phyloP scores from a whole-genome alignment of 2,113 vertebrate genomes.

The Pheucticus melanocephalus region DNA sequence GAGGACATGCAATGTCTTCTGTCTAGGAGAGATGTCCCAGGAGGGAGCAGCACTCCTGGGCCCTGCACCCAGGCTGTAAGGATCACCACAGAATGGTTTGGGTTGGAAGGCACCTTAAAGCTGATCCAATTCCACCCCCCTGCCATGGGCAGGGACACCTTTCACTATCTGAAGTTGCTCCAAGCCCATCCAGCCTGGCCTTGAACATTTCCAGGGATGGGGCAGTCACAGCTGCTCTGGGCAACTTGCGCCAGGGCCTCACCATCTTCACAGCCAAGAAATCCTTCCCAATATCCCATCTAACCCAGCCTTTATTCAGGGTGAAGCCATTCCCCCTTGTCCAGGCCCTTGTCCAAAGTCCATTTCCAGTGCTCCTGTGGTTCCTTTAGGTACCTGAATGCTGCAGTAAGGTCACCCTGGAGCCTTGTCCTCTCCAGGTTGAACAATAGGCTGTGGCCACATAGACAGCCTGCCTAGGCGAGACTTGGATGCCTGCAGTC shows the following conservation, averaged over 20 bases:
- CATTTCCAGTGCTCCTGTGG: neutral
- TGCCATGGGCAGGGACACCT: neutral
- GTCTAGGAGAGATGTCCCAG: neutral
- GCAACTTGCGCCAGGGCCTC: neutral
- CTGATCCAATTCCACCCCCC: neutral
- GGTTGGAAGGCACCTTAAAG: neutral
- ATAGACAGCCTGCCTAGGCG: neutral
- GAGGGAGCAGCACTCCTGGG: neutral
- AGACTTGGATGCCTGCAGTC: neutral
- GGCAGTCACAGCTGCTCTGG: neutral
- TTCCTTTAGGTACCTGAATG: neutral
- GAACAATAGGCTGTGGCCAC: neutral
- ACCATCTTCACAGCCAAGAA: neutral
- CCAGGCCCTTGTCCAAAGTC: neutral
- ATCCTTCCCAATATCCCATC: neutral
- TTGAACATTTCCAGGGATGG: neutral
- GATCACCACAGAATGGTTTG: neutral
- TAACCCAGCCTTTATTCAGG: neutral
- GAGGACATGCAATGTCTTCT: rapidly evolving
- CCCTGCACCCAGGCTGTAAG: neutral
- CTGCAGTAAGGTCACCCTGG: no score
- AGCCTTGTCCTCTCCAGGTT: neutral
- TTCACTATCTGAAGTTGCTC: rapidly evolving
- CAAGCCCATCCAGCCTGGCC: rapidly evolving
- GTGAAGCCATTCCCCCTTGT: neutral